A percentile compares a stretch with the other conserved stretches of the same genome.
These are phyloP conservation scores for Glandiceps talaboti DNA, from an alignment of 53 echinoderm and acorn worm species.

Conservation along the genomic window DNA sequence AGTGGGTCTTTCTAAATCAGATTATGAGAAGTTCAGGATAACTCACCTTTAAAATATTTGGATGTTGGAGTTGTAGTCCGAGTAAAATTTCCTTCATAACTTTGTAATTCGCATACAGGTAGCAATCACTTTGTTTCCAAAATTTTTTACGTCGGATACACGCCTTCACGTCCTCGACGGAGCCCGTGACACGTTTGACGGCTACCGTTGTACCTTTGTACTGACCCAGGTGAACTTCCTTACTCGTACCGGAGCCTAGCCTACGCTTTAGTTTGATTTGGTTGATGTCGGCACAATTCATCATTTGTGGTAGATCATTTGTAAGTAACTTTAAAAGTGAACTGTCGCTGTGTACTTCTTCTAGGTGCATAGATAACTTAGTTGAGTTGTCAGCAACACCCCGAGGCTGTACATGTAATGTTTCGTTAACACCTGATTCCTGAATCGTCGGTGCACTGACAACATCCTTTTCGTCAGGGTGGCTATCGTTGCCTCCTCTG, in stretches of 20 bases:
- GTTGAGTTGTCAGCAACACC: too few relatives aligned
- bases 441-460: too few relatives aligned
- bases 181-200: conserved; percentile 66
- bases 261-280: conserved; percentile 14
- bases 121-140: conserved; percentile 31
- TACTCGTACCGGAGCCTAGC: conserved; percentile 35
- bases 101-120: conserved; percentile 72
- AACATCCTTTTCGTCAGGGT: too few relatives aligned
- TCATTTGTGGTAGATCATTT: too few relatives aligned
- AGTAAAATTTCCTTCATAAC: conserved; percentile 80
- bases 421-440: too few relatives aligned
- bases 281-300: conserved; percentile 13
- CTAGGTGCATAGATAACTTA: too few relatives aligned
- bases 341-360: too few relatives aligned
- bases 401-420: too few relatives aligned
- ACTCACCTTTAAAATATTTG: conserved; percentile 58
- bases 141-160: conserved; percentile 33
- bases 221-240: conserved; percentile 41
- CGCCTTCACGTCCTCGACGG: conserved; percentile 48
- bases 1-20: too few relatives aligned
- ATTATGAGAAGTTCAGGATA: too few relatives aligned
- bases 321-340: too few relatives aligned
- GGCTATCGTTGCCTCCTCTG: too few relatives aligned
- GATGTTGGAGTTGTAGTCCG: conserved; percentile 52
- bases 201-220: conserved; percentile 41